Conservation (phyloP, 2,888 invertebrate species). For the Agriopis marginaria region DNA sequence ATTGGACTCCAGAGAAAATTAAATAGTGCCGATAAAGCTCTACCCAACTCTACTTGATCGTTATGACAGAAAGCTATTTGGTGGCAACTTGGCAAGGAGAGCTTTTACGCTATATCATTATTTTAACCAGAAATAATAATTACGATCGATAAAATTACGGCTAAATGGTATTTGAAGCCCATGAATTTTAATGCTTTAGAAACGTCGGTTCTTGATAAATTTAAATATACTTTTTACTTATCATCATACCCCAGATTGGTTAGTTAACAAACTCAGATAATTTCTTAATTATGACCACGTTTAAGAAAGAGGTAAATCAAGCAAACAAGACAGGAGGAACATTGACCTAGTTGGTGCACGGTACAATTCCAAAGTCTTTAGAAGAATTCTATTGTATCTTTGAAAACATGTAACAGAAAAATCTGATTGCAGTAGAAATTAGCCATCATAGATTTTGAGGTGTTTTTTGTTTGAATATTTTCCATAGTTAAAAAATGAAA, state of each 20-base stretch:
- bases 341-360: conserved; percentile 37
- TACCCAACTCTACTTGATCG: neutral
- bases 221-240: neutral
- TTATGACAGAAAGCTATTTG: conserved; percentile 9
- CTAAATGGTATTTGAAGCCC: neutral
- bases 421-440: neutral
- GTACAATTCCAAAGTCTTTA: conserved; percentile 9
- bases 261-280: conserved; percentile 21
- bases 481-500: no score
- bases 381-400: neutral
- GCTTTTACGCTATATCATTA: neutral
- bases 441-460: neutral
- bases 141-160: conserved; percentile 1
- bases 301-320: conserved; percentile 19
- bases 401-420: neutral
- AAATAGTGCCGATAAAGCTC: conserved; percentile 6
- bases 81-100: neutral
- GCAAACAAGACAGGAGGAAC: conserved; percentile 18
- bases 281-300: conserved; percentile 17
- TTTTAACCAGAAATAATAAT: neutral
- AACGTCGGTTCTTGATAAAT: neutral
- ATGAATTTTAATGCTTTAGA: conserved; percentile 2
- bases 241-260: conserved; percentile 13
- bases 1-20: conserved; percentile 26
- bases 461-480: neutral